Base-by-base conservation (phyloP, 2,888 invertebrate genomes). In the Cacoxenus indagator region DNA sequence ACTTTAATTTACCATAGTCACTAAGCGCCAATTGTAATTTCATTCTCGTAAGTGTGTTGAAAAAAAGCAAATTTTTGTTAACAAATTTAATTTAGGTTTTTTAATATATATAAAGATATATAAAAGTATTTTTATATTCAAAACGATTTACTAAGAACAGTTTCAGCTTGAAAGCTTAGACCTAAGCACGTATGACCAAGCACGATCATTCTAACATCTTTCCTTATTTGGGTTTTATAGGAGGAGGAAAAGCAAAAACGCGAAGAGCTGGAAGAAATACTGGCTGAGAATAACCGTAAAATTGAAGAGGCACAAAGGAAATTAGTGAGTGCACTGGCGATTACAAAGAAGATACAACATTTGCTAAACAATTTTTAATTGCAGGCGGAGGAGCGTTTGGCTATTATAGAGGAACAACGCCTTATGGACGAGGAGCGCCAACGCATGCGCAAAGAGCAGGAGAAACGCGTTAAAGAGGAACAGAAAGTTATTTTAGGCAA, bases 231-330 rank as follows among this genome's bases (percentile, higher is more conserved):
- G 81, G 76, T 84, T 85, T 92, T 92, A 92, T 95, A 98, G 98
- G 98, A 97, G 91, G 97, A 97, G 92, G 98, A 98, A 91, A 93
- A 93, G 89, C 93, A 94, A 90, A 97, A 98, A 91, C 93, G 96
- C 85, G 95, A 96, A 91, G 96, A 97, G 90, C 92, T 98, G 88
- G 97, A 98, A 90, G 93, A 93, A 89, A 98, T 98, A 90, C 93
- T 98, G 92, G 96, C 96, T 84, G 98, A 98, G 91, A 98, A 98
- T 91, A 97, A 97, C 92, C 93, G 92, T 89, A 98, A 97, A 91
- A 97, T 98, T 78, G 97, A 98, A 90, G 97, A 98, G 89, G 97
- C 97, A 78, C 97, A 97, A 91, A 93, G 94, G 86, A 97, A 96
- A 93, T 91, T 98, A 93, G 98, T 98, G 88, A 91, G 19, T 59